Evolutionary conservation across 2,797 vertebrate genomes (phyloP).

Genomic region (Mus caroli): DNA sequence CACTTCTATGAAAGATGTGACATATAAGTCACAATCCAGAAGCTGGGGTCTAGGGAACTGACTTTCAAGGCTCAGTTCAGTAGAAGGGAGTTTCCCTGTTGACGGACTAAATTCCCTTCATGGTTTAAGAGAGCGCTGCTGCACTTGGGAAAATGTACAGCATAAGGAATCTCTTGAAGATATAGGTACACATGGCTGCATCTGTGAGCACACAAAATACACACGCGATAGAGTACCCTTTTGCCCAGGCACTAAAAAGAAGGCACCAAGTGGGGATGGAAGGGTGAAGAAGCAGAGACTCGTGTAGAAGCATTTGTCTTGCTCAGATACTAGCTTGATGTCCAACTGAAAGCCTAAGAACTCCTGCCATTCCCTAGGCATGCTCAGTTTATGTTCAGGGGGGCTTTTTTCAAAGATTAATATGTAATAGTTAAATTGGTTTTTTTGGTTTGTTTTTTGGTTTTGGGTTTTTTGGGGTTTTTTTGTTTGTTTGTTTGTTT

Average conservation of each 20-base stretch:
- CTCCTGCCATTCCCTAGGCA: conserved; percentile 39
- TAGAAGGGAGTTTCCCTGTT: background rate
- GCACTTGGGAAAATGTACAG: background rate
- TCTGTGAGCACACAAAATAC: conserved; percentile 16
- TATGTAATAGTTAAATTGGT: conserved; percentile 71
- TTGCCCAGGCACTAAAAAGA: conserved; percentile 65
- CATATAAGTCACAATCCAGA: conserved; percentile 34
- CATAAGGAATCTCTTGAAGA: conserved; percentile 19
- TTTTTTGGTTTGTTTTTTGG: background rate
- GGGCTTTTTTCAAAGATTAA: conserved; percentile 78
- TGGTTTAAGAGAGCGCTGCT: background rate
- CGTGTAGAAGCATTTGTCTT: conserved; percentile 43
- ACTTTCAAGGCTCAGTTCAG: conserved; percentile 48
- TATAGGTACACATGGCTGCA: background rate
- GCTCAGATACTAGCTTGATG: conserved; percentile 51
- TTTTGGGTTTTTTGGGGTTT: too few relatives aligned
- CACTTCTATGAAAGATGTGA: background rate
- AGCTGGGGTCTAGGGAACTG: background rate
- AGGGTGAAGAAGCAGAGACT: conserved; percentile 34
- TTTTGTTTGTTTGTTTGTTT: too few relatives aligned
- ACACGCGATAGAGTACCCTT: background rate
- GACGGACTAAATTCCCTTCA: background rate
- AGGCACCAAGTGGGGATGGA: conserved; percentile 48
- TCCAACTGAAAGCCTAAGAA: conserved; percentile 61
- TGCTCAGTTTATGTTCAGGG: conserved; percentile 54